Percentiles rank a stretch among this genome's conserved stretches.
These are phyloP conservation scores for Craseonycteris thonglongyai DNA, from an alignment of 2,113 vertebrate species.

Conservation along the genomic window DNA sequence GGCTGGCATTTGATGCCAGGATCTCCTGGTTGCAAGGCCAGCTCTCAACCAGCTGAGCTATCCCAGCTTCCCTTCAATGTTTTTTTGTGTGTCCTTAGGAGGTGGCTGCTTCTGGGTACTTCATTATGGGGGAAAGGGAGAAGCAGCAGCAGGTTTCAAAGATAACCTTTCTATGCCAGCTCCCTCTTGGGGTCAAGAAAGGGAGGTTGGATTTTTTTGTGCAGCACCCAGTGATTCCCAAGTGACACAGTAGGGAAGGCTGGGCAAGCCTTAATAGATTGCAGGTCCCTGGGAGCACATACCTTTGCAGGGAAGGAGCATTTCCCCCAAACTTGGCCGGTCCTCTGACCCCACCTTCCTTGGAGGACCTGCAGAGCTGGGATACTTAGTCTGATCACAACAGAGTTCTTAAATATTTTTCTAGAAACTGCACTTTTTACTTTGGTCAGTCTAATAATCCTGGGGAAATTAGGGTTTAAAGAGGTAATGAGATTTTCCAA, in stretches of 20 bases:
- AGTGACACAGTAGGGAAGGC: not conserved
- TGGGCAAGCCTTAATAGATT: not conserved
- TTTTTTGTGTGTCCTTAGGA: not conserved
- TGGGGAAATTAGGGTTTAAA: not conserved
- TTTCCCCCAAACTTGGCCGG: not conserved
- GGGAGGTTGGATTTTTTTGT: not conserved
- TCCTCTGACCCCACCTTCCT: not conserved
- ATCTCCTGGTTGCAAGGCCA: no score
- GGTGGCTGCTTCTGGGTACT: not conserved
- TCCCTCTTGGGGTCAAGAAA: not conserved
- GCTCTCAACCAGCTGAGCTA: no score
- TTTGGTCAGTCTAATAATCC: not conserved
- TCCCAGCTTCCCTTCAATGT: not conserved
- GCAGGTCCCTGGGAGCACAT: not conserved
- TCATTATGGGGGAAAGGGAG: not conserved
- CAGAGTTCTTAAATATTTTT: not conserved
- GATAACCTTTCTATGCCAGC: not conserved
- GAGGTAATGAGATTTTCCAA: not conserved
- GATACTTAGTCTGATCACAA: not conserved
- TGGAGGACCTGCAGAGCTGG: not conserved
- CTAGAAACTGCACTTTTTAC: not conserved
- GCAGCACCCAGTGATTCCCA: not conserved
- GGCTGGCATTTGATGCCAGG: no score
- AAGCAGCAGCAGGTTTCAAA: not conserved
- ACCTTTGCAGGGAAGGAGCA: not conserved